Evolutionary conservation across 2,888 invertebrate species (phyloP).

Genomic region (Eristalinus aeneus): DNA sequence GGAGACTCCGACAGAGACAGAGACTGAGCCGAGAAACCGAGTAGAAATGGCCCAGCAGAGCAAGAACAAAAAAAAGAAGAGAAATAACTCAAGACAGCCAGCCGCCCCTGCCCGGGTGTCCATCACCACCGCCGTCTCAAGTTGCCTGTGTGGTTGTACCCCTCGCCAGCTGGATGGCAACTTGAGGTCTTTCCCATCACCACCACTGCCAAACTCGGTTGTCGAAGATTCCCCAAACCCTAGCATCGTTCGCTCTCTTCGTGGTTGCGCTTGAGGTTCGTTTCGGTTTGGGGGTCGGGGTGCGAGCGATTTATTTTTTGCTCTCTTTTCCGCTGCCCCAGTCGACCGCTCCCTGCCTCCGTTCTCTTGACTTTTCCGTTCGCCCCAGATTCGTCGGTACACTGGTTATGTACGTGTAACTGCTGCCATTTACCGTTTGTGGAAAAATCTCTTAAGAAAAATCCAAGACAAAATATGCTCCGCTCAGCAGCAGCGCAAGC

Average conservation of each 20-base stretch:
- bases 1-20: neutral
- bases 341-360: neutral
- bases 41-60: neutral
- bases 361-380: slow-evolving; percentile 48
- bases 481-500: slow-evolving; percentile 16
- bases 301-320: slow-evolving; percentile 15
- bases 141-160: slow-evolving; percentile 26
- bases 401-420: slow-evolving; percentile 65
- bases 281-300: neutral
- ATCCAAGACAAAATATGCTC: slow-evolving; percentile 43
- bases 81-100: slow-evolving; percentile 53
- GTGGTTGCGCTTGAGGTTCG: slow-evolving; percentile 51
- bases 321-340: slow-evolving; percentile 32
- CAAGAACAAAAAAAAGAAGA: neutral
- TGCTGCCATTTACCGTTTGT: slow-evolving; percentile 69
- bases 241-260: slow-evolving; percentile 40
- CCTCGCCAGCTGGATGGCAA: slow-evolving; percentile 42
- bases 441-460: slow-evolving; percentile 72
- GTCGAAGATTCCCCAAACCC: slow-evolving; percentile 58
- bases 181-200: slow-evolving; percentile 61
- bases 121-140: neutral
- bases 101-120: neutral
- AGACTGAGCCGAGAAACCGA: neutral
- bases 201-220: slow-evolving; percentile 49
- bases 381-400: slow-evolving; percentile 57